phyloP scores from a whole-genome alignment of 2,797 vertebrate species.

The Parotocinclus haroldoi region DNA sequence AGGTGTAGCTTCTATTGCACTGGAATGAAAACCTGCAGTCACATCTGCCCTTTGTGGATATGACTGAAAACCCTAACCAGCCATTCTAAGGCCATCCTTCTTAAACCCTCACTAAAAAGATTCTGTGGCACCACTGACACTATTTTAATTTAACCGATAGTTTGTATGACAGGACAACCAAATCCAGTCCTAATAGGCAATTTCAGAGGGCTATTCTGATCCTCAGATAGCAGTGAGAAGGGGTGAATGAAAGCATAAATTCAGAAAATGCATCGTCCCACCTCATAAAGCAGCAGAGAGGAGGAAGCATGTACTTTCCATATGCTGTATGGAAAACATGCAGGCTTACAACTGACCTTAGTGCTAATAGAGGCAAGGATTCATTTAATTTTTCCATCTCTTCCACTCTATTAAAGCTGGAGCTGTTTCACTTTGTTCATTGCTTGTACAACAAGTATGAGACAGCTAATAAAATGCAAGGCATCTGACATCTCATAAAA shows the following conservation, averaged over 20 bases:
- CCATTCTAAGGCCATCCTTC: conserved; percentile 13
- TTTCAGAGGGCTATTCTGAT: conserved; percentile 22
- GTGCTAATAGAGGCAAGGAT: neutral
- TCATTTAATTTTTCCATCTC: conserved; percentile 1
- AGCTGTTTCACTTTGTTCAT: conserved; percentile 33
- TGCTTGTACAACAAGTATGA: conserved; percentile 20
- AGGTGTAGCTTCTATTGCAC: too few species aligned
- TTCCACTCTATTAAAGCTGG: conserved; percentile 35
- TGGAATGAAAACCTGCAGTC: too few species aligned
- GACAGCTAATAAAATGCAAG: conserved; percentile 27
- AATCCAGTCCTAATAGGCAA: conserved; percentile 27
- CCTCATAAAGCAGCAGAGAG: conserved; percentile 14
- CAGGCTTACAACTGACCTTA: conserved; percentile 3
- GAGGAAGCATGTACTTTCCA: conserved; percentile 10
- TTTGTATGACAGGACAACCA: conserved; percentile 18
- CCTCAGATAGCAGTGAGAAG: neutral
- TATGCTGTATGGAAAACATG: conserved; percentile 8
- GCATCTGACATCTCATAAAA: conserved; percentile 46
- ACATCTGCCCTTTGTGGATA: too few species aligned
- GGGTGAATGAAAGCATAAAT: conserved; percentile 18
- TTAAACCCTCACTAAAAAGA: conserved; percentile 1
- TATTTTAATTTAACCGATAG: conserved; percentile 27
- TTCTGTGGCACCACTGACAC: conserved; percentile 14
- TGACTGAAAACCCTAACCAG: too few species aligned
- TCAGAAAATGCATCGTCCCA: conserved; percentile 15